A percentile compares a stretch with the other conserved stretches of the same genome.
These are phyloP conservation scores for Trichechus manatus DNA, from an alignment of 2,113 vertebrate genomes.

Conservation along the genomic window DNA sequence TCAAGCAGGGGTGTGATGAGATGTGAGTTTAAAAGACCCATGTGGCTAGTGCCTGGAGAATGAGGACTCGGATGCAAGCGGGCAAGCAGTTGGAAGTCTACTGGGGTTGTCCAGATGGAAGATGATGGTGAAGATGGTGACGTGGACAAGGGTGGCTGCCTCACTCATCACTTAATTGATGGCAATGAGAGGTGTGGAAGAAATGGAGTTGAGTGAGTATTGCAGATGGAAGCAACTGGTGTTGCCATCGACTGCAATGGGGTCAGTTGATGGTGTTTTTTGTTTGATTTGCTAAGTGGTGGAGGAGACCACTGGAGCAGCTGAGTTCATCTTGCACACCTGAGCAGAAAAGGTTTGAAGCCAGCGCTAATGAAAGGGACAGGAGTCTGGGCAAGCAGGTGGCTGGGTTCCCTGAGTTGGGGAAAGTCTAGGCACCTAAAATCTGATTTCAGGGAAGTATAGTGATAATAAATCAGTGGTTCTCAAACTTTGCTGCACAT, in stretches of 20 bases:
- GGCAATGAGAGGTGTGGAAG: background rate
- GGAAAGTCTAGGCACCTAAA: background rate
- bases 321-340: background rate
- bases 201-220: background rate
- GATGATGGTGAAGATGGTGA: too few species aligned
- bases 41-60: background rate
- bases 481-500: too few species aligned
- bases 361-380: background rate
- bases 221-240: background rate
- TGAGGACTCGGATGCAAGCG: too few species aligned
- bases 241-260: accelerated
- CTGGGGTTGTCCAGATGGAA: too few species aligned
- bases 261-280: background rate
- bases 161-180: background rate
- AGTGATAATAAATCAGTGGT: background rate
- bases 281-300: background rate
- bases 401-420: accelerated
- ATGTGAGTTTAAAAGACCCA: background rate
- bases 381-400: background rate
- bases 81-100: background rate
- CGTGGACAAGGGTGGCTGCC: background rate
- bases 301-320: background rate
- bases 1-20: background rate
- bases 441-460: background rate
- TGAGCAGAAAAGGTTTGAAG: background rate